These are phyloP conservation scores for Trilocha varians DNA, from an alignment of 2,888 invertebrate genomes.

Conservation along the genomic window DNA sequence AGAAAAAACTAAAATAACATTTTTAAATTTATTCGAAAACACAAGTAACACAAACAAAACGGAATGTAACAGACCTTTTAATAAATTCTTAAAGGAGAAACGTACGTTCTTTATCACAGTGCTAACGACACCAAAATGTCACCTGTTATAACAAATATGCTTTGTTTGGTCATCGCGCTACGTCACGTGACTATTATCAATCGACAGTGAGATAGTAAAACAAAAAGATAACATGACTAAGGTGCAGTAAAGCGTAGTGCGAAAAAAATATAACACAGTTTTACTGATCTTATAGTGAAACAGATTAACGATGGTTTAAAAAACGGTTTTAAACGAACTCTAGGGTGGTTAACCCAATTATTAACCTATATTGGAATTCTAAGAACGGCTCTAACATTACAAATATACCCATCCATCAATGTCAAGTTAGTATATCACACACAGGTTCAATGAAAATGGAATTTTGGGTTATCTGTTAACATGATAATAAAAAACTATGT, in stretches of 20 bases:
- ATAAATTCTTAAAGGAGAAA: background rate
- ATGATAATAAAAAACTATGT: too few species aligned
- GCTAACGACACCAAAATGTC: background rate
- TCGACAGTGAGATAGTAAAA: background rate
- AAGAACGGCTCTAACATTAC: too few species aligned
- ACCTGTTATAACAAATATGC: background rate
- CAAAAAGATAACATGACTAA: conserved; percentile 3
- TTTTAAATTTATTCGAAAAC: background rate
- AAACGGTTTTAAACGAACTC: too few species aligned
- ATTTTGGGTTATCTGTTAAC: too few species aligned
- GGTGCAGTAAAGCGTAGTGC: background rate
- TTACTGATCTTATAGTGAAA: background rate
- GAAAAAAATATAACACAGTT: background rate
- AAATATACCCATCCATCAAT: too few species aligned
- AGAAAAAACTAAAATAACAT: background rate
- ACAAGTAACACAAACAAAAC: background rate
- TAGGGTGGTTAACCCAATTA: too few species aligned
- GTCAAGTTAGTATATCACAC: too few species aligned
- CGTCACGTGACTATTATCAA: background rate
- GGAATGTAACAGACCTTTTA: background rate
- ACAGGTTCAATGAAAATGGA: too few species aligned
- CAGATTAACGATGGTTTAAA: too few species aligned
- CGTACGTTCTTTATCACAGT: background rate
- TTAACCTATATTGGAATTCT: too few species aligned
- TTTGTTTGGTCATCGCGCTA: background rate